phyloP scores from a whole-genome alignment of 1,140 invertebrate genomes.

The Musca vetustissima region DNA sequence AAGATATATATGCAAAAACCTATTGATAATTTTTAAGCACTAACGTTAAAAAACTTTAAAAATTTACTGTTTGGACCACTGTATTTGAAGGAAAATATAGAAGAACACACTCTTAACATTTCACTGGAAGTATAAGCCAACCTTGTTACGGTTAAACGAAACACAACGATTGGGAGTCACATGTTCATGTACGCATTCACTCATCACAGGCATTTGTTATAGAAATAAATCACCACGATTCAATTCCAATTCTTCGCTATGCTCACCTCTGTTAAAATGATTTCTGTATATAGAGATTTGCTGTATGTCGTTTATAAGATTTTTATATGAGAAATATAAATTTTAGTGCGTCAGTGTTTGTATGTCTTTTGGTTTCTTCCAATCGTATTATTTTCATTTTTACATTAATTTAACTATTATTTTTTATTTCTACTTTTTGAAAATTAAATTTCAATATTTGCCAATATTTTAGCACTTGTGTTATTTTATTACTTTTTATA shows the following conservation, averaged over 20 bases:
- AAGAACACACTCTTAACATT: no score
- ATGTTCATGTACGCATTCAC: no score
- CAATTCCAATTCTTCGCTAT: no score
- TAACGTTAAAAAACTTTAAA: background rate
- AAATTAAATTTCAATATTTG: slow-evolving; percentile 6
- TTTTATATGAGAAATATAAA: background rate
- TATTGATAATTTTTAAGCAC: slow-evolving; percentile 7
- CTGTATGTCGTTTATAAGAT: background rate
- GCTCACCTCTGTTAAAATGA: no score
- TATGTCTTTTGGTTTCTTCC: background rate
- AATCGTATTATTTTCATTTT: background rate
- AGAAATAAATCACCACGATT: no score
- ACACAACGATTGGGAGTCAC: no score
- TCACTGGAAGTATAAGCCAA: no score
- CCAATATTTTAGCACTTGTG: slow-evolving; percentile 8
- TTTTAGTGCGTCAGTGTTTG: background rate
- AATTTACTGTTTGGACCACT: no score
- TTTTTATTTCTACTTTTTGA: background rate
- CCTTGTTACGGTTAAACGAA: no score
- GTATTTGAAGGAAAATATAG: no score
- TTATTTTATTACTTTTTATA: background rate
- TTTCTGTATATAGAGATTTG: no score
- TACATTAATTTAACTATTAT: background rate
- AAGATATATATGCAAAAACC: background rate
- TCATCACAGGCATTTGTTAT: no score